phyloP scores from a whole-genome alignment of 92 coral and sea anemone genomes.

The Porites rus region DNA sequence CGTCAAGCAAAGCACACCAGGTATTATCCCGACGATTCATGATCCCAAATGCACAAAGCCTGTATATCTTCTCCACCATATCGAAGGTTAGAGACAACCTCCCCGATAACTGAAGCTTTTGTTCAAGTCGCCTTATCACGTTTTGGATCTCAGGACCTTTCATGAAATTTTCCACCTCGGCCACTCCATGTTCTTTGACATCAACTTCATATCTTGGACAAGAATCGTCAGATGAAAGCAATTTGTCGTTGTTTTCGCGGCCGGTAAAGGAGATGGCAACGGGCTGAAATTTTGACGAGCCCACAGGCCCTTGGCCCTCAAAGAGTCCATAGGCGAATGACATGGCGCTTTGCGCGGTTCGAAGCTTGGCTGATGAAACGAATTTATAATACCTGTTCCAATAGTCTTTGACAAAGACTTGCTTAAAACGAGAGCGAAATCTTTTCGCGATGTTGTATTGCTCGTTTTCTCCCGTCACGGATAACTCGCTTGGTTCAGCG shows the following conservation, averaged over 20 bases:
- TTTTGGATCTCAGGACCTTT: constrained; percentile 39
- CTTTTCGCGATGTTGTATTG: constrained; percentile 78
- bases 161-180: constrained; percentile 31
- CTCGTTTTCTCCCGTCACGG: constrained; percentile 73
- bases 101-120: constrained; percentile 52
- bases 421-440: constrained; percentile 64
- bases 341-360: constrained; percentile 89
- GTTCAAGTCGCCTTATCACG: constrained; percentile 39
- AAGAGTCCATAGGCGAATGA: constrained; percentile 90
- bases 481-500: constrained; percentile 76
- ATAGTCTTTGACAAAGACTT: constrained; percentile 63
- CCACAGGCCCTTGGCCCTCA: constrained; percentile 80
- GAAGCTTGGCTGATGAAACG: constrained; percentile 71
- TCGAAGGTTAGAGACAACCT: constrained; percentile 55
- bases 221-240: constrained; percentile 72
- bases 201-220: constrained; percentile 72
- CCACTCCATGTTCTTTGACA: constrained; percentile 48
- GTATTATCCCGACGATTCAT: constrained; percentile 50
- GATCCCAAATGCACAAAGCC: constrained; percentile 70
- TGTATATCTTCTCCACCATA: constrained; percentile 47
- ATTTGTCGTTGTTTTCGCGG: constrained; percentile 68
- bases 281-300: constrained; percentile 74
- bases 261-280: constrained; percentile 82
- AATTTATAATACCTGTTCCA: constrained; percentile 83
- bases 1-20: constrained; percentile 75